Conservation (phyloP, 2,888 invertebrate genomes). For the Brachypalpus laphriformis region DNA sequence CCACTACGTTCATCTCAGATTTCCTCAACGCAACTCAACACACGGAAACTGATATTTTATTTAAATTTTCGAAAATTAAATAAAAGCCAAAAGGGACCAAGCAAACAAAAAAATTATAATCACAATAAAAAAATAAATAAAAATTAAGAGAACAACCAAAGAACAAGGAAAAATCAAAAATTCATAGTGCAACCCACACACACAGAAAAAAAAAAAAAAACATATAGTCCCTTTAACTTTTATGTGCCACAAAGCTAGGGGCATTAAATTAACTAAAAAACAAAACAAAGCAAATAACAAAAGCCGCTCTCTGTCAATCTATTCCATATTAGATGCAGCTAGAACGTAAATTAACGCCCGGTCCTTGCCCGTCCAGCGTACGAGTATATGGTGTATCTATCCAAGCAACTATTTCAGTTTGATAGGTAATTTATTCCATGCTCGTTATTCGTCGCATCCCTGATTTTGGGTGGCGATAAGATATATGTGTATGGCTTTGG, state of each 20-base stretch:
- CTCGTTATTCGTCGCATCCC: slow-evolving; percentile 72
- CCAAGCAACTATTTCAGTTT: slow-evolving; percentile 57
- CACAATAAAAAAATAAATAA: slow-evolving; percentile 67
- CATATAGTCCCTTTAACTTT: slow-evolving; percentile 57
- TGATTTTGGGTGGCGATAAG: slow-evolving; percentile 74
- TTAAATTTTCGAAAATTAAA: slow-evolving; percentile 60
- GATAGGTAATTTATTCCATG: slow-evolving; percentile 73
- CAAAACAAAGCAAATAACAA: slow-evolving; percentile 53
- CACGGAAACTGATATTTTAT: slow-evolving; percentile 70
- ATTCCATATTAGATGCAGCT: slow-evolving; percentile 70
- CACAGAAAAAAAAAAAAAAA: slow-evolving; percentile 6
- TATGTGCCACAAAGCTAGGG: slow-evolving; percentile 49
- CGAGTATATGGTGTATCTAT: slow-evolving; percentile 11
- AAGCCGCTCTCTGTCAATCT: slow-evolving; percentile 71
- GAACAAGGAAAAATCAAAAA: slow-evolving; percentile 69
- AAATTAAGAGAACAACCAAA: slow-evolving; percentile 69
- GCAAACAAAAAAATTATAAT: slow-evolving; percentile 56
- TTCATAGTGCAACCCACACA: slow-evolving; percentile 72
- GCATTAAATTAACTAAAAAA: slow-evolving; percentile 63
- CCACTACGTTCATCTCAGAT: slow-evolving; percentile 54
- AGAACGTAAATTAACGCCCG: slow-evolving; percentile 72
- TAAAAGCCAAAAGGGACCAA: slow-evolving; percentile 46
- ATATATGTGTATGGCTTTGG: slow-evolving; percentile 47
- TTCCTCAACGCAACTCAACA: slow-evolving; percentile 19
- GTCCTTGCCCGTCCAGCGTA: slow-evolving; percentile 25